Base-by-base conservation (phyloP, 2,888 invertebrate genomes). In the Callyntrura sp. region DNA sequence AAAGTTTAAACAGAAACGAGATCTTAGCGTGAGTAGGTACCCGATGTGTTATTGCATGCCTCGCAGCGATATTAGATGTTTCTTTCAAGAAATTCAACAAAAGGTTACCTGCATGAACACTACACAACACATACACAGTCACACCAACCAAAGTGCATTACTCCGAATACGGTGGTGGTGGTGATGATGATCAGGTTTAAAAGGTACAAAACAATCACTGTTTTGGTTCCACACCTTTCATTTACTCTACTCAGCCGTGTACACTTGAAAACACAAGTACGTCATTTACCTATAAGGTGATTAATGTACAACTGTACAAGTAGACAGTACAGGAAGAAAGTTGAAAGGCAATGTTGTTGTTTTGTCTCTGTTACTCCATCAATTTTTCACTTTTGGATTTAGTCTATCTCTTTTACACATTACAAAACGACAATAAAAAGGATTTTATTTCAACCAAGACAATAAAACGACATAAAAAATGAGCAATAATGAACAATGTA, bases 1-100 rank as follows among this genome's bases (percentile, higher is more conserved):
- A 45, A 45, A 35, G 70, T 17, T 23, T 48, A 76, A 76, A 48
- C 48, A 51, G 73, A 76, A 76, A 48, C 5, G 14, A 43, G 45
- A 70, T 65, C 68, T 68, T 11, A 2, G 17, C 51, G 3, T 2
- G 51, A 35, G 35, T 35, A n/a, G n/a, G n/a, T 6, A n/a, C n/a
- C n/a, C n/a, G n/a, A 25, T 62, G 62, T 62, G 1, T 62, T 57
- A 6, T n/a, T n/a, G 17, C 17, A 17, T 76, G 48, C 48, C 73
- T 76, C 23, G 51, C 73, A 76, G 48, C 48, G 48, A 23, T 76
- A 45, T 76, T 76, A 17, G n/a, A 68, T 0, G 14, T 28, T 25
- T 5, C 9, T 68, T 68, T n/a, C 8, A 17, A 45, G 23, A n/a
- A 12, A 51, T 48, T 51, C 23, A 76, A 48, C 23, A 12, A 76